Conservation (phyloP, 2,797 vertebrate species). For the Thamnophis elegans region DNA sequence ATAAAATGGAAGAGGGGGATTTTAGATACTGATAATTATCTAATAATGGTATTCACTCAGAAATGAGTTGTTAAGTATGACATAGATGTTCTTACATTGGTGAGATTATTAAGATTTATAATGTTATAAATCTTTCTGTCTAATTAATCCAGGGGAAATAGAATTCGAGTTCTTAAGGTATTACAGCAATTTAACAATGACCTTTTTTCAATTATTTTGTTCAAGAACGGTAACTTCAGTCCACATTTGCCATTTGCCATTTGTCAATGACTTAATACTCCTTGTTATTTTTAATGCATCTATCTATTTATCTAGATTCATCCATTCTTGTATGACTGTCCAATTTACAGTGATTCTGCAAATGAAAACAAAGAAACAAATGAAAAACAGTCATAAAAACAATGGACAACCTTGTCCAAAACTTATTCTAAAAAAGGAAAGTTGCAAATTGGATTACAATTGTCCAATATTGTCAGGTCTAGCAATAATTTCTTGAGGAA, state of each 20-base stretch:
- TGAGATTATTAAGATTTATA: background rate
- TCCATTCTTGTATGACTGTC: background rate
- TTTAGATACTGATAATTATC: background rate
- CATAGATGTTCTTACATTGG: background rate
- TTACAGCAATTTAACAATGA: background rate
- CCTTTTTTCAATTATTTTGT: background rate
- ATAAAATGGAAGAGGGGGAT: background rate
- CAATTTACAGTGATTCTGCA: background rate
- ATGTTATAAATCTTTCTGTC: background rate
- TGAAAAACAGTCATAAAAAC: background rate
- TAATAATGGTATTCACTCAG: background rate
- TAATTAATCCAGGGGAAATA: background rate
- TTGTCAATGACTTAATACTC: background rate
- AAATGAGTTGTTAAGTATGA: background rate
- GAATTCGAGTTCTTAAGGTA: background rate
- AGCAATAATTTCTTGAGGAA: background rate
- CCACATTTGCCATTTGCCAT: background rate
- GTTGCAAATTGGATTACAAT: background rate
- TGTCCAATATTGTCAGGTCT: background rate
- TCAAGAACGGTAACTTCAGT: background rate
- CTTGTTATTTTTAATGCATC: background rate
- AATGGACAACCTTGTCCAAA: background rate
- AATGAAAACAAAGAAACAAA: background rate
- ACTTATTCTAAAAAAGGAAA: background rate
- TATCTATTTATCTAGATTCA: background rate